These are phyloP conservation scores for Noctua pronuba DNA, from an alignment of 2,888 invertebrate genomes.

Conservation along the genomic window DNA sequence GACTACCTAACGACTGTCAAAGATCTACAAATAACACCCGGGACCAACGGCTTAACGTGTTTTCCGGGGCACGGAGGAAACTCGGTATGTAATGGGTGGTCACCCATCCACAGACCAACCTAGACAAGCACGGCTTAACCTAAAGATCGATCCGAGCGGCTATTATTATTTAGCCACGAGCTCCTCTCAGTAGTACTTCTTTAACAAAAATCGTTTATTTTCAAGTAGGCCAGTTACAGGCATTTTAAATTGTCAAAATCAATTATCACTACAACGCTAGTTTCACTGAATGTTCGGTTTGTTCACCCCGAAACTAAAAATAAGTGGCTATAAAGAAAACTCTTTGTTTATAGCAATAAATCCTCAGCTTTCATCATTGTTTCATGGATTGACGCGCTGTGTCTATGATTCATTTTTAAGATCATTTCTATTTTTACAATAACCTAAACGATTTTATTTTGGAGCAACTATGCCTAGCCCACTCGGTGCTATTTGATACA, in stretches of 20 bases:
- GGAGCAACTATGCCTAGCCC: background rate
- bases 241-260: background rate
- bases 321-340: slow-evolving; percentile 13
- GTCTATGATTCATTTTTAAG: slow-evolving; percentile 19
- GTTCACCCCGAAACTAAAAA: slow-evolving; percentile 39
- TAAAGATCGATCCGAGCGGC: too few species aligned
- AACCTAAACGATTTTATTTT: slow-evolving; percentile 3
- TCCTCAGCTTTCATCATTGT: slow-evolving; percentile 29
- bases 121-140: too few species aligned
- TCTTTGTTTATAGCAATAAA: slow-evolving; percentile 29
- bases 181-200: too few species aligned
- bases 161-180: too few species aligned
- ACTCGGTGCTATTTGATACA: background rate
- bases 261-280: slow-evolving; percentile 5
- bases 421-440: slow-evolving; percentile 29
- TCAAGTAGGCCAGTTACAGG: background rate
- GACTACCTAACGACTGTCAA: too few species aligned
- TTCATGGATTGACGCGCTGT: slow-evolving; percentile 1
- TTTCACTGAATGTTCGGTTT: background rate
- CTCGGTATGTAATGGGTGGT: too few species aligned
- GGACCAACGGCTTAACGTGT: too few species aligned
- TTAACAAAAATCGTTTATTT: background rate
- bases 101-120: too few species aligned
- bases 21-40: too few species aligned
- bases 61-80: too few species aligned